These are phyloP conservation scores for Catostomus latipinnis DNA, from an alignment of 2,797 vertebrate genomes.

Conservation along the genomic window DNA sequence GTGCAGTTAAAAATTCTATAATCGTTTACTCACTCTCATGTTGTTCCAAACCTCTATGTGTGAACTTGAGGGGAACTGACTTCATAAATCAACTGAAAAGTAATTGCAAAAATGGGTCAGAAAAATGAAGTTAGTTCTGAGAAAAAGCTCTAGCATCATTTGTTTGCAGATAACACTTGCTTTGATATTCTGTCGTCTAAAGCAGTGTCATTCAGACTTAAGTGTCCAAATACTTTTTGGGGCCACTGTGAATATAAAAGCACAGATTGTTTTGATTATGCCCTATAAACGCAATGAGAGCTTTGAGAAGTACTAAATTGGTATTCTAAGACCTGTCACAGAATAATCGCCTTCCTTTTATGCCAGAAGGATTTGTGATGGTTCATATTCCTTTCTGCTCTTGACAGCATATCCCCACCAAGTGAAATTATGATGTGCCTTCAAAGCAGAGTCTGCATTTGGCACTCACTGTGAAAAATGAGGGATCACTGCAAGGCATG, in stretches of 20 bases:
- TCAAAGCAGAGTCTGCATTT: constrained; percentile 51
- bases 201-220: too few species aligned
- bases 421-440: constrained; percentile 51
- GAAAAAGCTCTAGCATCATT: too few species aligned
- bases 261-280: constrained; percentile 29
- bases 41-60: background rate
- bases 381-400: constrained; percentile 38
- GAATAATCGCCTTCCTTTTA: constrained; percentile 19
- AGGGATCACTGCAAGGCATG: background rate
- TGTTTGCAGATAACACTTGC: too few species aligned
- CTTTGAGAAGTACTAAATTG: constrained; percentile 34
- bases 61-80: too few species aligned
- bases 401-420: constrained; percentile 34
- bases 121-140: too few species aligned
- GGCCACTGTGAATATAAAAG: background rate
- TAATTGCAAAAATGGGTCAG: too few species aligned
- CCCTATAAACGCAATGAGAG: constrained; percentile 27
- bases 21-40: too few species aligned
- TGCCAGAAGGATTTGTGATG: constrained; percentile 44
- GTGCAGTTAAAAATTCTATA: too few species aligned
- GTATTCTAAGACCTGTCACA: constrained; percentile 29
- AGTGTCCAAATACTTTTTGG: too few species aligned
- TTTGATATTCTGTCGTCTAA: too few species aligned
- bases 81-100: too few species aligned
- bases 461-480: constrained; percentile 23